A percentile compares a stretch with the other conserved stretches of the same genome.
These are phyloP conservation scores for Callithrix jacchus DNA, from an alignment of 2,113 vertebrate genomes.

Conservation along the genomic window DNA sequence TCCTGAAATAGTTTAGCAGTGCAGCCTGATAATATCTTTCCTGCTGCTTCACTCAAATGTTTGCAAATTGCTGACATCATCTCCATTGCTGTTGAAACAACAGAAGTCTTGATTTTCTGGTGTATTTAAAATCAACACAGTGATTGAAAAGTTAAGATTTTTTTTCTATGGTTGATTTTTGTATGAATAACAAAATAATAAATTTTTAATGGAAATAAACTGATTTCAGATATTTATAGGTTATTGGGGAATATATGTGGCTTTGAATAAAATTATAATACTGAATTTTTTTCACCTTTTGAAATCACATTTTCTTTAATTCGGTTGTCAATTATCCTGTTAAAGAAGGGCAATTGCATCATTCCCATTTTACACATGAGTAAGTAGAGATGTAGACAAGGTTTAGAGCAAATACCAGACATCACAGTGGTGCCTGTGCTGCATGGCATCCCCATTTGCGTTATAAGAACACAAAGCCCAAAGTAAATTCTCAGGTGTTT, in stretches of 20 bases:
- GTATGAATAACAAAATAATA: background rate
- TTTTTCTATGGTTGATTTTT: background rate
- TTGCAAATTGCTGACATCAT: background rate
- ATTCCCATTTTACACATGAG: background rate
- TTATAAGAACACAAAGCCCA: accelerated
- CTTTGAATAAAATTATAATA: background rate
- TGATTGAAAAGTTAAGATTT: background rate
- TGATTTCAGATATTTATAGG: background rate
- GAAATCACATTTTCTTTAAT: slow-evolving; percentile 6
- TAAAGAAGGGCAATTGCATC: background rate
- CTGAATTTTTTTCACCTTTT: background rate
- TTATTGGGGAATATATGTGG: background rate
- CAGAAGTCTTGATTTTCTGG: background rate
- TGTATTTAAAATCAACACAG: slow-evolving; percentile 23
- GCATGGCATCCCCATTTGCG: accelerated
- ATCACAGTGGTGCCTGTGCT: accelerated
- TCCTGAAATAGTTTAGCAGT: background rate
- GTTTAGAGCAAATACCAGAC: background rate
- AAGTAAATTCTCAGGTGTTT: no score
- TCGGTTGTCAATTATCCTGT: background rate
- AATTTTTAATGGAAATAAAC: slow-evolving; percentile 4
- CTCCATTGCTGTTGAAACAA: background rate
- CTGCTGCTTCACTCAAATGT: background rate
- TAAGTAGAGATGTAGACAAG: background rate
- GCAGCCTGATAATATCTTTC: background rate